These are phyloP conservation scores for Dermatophagoides farinae DNA, from an alignment of 1,140 invertebrate species.

Conservation along the genomic window DNA sequence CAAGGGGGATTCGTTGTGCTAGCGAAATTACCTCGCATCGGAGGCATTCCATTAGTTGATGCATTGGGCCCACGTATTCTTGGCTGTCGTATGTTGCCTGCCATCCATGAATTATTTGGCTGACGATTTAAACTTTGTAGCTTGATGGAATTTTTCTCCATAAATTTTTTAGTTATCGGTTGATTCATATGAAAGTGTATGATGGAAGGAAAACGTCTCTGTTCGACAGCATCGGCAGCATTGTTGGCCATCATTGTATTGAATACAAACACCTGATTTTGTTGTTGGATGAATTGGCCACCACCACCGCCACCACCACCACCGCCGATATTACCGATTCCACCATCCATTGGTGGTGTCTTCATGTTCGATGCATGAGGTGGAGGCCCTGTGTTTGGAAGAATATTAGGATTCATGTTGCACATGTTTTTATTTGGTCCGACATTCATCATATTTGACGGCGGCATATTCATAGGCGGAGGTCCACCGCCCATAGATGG, in stretches of 20 bases:
- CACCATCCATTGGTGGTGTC: not conserved
- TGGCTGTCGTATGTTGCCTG: slow-evolving; percentile 53
- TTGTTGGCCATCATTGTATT: slow-evolving; percentile 80
- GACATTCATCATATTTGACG: no score
- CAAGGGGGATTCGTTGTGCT: not conserved
- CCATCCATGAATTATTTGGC: slow-evolving; percentile 45
- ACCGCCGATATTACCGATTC: not conserved
- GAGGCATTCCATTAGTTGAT: slow-evolving; percentile 27
- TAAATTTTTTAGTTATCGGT: slow-evolving; percentile 76
- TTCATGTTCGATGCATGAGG: not conserved
- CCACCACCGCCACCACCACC: no score
- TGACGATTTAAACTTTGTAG: slow-evolving; percentile 66
- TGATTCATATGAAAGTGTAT: slow-evolving; percentile 87
- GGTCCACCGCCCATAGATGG: not conserved
- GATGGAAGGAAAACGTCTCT: slow-evolving; percentile 69
- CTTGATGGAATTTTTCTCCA: slow-evolving; percentile 78
- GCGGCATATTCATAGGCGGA: not conserved
- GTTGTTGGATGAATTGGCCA: slow-evolving; percentile 60
- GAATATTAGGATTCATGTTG: no score
- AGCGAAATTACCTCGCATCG: slow-evolving; percentile 8
- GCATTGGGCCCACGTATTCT: slow-evolving; percentile 42
- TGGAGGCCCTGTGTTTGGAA: not conserved
- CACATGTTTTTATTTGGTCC: no score
- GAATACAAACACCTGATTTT: slow-evolving; percentile 95
- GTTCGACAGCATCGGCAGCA: slow-evolving; percentile 70